Percentiles rank a stretch among this genome's conserved stretches.
Evolutionary conservation across 1,140 invertebrate species (phyloP).

Genomic region (Himalopsyche phryganea): DNA sequence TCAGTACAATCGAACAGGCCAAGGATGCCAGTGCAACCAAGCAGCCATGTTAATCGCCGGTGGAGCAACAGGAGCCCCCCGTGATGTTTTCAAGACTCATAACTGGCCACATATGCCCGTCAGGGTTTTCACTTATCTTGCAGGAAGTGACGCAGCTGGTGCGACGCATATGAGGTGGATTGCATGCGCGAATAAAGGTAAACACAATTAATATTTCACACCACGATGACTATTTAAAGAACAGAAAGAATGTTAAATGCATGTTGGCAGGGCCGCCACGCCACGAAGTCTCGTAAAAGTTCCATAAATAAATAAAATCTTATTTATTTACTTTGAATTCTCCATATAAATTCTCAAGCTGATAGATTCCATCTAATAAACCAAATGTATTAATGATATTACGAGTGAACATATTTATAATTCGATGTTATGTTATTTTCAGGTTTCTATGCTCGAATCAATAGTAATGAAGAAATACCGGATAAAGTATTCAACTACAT

Average conservation of each 20-base stretch:
- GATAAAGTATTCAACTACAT: conserved; percentile 89
- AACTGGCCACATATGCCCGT: conserved; percentile 91
- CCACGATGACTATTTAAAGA: too few species aligned
- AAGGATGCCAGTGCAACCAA: conserved; percentile 93
- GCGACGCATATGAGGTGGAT: conserved; percentile 84
- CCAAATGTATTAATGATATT: too few species aligned
- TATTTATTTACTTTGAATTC: too few species aligned
- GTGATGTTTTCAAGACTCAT: conserved; percentile 70
- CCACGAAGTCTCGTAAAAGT: too few species aligned
- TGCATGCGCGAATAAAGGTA: conserved; percentile 96
- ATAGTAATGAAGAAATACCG: conserved; percentile 75
- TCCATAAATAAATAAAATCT: too few species aligned
- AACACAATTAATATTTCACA: not conserved
- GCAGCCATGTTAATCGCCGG: conserved; percentile 96
- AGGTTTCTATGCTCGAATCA: conserved; percentile 87
- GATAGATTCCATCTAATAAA: too few species aligned
- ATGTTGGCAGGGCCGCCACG: too few species aligned
- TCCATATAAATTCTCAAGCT: too few species aligned
- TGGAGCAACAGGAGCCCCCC: conserved; percentile 72
- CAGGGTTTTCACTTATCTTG: conserved; percentile 93
- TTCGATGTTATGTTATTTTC: too few species aligned
- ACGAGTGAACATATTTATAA: too few species aligned
- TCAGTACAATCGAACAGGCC: conserved; percentile 74
- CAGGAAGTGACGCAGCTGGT: conserved; percentile 87
- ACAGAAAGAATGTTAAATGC: too few species aligned